Conservation (phyloP, 2,113 vertebrate genomes). For the Stigmatopora argus region DNA sequence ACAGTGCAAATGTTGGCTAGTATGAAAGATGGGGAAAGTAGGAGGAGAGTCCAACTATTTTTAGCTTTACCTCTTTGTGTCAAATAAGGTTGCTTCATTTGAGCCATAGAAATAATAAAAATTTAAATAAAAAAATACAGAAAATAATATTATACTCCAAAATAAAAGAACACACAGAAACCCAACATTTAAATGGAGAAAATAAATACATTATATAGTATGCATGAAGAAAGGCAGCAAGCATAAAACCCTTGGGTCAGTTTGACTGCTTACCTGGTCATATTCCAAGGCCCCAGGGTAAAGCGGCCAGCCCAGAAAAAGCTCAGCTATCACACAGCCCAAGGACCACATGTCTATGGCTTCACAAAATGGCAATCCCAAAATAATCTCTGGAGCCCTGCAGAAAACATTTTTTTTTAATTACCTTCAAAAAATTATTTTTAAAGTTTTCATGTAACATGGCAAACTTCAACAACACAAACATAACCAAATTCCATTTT, state of each 20-base stretch:
- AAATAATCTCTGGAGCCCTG: constrained; percentile 99
- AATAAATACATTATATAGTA: background rate
- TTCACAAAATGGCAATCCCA: constrained; percentile 99
- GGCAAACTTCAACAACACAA: background rate
- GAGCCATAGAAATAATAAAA: background rate
- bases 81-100: background rate
- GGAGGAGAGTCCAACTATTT: background rate
- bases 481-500: background rate
- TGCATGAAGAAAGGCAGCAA: background rate
- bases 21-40: background rate
- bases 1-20: background rate
- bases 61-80: background rate
- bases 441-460: background rate
- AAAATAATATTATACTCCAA: background rate
- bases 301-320: constrained; percentile 98
- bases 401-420: constrained; percentile 32
- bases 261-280: constrained; percentile 84
- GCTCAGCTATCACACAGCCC: constrained; percentile 97
- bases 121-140: too few species aligned
- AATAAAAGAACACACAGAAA: background rate
- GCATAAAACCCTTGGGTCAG: constrained; percentile 1
- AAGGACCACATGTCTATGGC: constrained; percentile 99
- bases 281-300: constrained; percentile 98
- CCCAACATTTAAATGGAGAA: background rate
- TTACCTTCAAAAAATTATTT: constrained; percentile 12